phyloP scores from a whole-genome alignment of 2,888 invertebrate species.

The Hirtodrosophila trivittata region DNA sequence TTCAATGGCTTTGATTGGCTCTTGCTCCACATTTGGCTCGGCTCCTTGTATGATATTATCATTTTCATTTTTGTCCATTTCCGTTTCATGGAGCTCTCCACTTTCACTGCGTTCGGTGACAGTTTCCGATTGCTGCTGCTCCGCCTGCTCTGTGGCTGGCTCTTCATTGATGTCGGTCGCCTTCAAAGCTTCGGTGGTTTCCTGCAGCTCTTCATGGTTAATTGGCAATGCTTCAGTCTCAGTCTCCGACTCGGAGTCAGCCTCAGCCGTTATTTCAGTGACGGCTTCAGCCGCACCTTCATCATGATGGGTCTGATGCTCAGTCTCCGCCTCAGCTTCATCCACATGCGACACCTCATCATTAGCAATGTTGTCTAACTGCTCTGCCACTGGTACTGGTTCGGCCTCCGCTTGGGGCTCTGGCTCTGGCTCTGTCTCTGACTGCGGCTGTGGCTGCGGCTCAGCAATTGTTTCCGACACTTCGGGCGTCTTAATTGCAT shows the following conservation, averaged over 20 bases:
- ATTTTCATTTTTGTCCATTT: constrained; percentile 64
- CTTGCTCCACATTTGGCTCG: constrained; percentile 57
- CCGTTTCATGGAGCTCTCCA: constrained; percentile 44
- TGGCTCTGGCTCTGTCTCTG: constrained; percentile 21
- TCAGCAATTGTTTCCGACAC: constrained; percentile 69
- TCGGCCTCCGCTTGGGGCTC: constrained; percentile 25
- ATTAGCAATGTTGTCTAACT: constrained; percentile 43
- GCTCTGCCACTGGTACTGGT: constrained; percentile 38
- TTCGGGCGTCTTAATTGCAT: constrained; percentile 77
- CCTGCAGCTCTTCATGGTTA: constrained; percentile 42
- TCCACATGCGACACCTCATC: constrained; percentile 58
- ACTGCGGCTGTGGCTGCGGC: constrained; percentile 11
- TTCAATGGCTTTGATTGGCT: constrained; percentile 30
- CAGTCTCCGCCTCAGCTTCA: constrained; percentile 38
- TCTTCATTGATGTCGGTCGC: constrained; percentile 30
- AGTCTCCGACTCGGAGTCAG: no score
- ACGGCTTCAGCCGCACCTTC: constrained; percentile 33
- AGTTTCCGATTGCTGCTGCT: constrained; percentile 38
- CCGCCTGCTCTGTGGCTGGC: constrained; percentile 10
- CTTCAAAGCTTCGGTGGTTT: constrained; percentile 46
- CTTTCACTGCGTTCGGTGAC: constrained; percentile 57
- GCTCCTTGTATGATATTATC: constrained; percentile 73
- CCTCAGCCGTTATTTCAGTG: constrained; percentile 30
- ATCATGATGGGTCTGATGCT: constrained; percentile 30
- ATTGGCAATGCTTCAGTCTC: constrained; percentile 32